Evolutionary conservation across 2,113 vertebrate genomes (phyloP).

Genomic region (Paedocypris sp.): DNA sequence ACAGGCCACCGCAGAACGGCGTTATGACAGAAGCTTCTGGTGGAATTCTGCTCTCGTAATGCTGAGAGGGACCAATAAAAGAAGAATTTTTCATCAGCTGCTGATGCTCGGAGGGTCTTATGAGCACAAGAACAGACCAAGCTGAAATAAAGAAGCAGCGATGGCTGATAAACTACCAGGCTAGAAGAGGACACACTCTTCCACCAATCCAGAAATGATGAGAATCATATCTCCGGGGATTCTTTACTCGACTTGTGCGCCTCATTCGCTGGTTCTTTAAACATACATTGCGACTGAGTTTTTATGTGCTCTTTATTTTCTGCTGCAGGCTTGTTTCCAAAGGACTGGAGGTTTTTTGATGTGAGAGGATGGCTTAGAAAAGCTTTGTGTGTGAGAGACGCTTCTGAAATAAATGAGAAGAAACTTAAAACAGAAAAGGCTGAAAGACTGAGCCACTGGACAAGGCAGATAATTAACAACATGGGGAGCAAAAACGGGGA

Average conservation of each 20-base stretch:
- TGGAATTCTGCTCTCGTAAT: constrained; percentile 31
- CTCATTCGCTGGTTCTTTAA: constrained; percentile 8
- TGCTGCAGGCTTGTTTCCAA: constrained; percentile 18
- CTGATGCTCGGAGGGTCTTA: constrained; percentile 8
- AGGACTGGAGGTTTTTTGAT: constrained; percentile 22
- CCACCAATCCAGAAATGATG: not conserved
- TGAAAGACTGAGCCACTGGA: constrained; percentile 7
- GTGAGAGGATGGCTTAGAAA: constrained; percentile 10
- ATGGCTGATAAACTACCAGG: constrained; percentile 12
- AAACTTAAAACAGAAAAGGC: not conserved
- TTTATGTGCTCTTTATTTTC: constrained; percentile 21
- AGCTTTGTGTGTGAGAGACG: constrained; percentile 19
- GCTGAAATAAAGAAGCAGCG: constrained; percentile 20
- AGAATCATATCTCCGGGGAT: not conserved
- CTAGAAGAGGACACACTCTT: not conserved
- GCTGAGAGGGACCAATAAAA: constrained; percentile 45
- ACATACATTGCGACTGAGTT: constrained; percentile 9
- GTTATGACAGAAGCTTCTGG: constrained; percentile 31
- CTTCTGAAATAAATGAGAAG: constrained; percentile 21
- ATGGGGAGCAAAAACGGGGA: too few relatives aligned
- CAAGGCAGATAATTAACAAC: constrained; percentile 28
- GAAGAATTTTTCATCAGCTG: constrained; percentile 22
- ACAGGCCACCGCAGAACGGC: constrained; percentile 45
- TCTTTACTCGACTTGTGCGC: constrained; percentile 17
- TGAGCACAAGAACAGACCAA: constrained; percentile 10